These are phyloP conservation scores for Rhinatrema bivittatum DNA, from an alignment of 2,797 vertebrate genomes.

Conservation along the genomic window DNA sequence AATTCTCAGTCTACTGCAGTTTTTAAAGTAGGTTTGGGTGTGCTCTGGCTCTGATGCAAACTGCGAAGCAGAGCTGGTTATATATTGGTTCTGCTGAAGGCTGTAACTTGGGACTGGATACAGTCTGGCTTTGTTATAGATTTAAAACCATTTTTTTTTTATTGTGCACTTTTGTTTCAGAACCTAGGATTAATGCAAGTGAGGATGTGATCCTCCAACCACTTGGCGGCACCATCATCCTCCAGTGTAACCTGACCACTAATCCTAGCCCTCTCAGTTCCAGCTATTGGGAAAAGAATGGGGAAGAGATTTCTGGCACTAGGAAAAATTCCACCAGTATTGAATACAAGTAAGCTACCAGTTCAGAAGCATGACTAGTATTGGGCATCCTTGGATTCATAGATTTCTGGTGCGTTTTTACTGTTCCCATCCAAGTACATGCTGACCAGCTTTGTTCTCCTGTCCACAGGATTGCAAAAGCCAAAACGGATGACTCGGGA, in stretches of 20 bases:
- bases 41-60: too few relatives aligned
- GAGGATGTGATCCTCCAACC: conserved; percentile 69
- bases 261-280: conserved; percentile 61
- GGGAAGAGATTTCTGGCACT: conserved; percentile 73
- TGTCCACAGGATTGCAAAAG: conserved; percentile 76
- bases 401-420: not conserved
- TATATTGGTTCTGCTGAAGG: too few relatives aligned
- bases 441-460: conserved; percentile 31
- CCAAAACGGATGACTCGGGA: conserved; percentile 86
- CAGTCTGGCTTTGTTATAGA: too few relatives aligned
- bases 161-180: conserved; percentile 63
- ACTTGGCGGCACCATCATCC: conserved; percentile 46
- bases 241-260: conserved; percentile 88
- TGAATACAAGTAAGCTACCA: fast-evolving
- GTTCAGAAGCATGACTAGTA: too few relatives aligned
- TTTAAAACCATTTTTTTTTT: too few relatives aligned
- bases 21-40: too few relatives aligned
- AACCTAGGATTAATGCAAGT: conserved; percentile 86
- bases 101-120: too few relatives aligned
- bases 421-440: not conserved
- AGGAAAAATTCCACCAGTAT: conserved; percentile 34
- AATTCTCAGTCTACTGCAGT: too few relatives aligned
- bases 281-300: conserved; percentile 95
- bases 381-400: too few relatives aligned
- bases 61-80: too few relatives aligned